Conservation (phyloP, 2,113 vertebrate genomes). For the Oophaga pumilio region DNA sequence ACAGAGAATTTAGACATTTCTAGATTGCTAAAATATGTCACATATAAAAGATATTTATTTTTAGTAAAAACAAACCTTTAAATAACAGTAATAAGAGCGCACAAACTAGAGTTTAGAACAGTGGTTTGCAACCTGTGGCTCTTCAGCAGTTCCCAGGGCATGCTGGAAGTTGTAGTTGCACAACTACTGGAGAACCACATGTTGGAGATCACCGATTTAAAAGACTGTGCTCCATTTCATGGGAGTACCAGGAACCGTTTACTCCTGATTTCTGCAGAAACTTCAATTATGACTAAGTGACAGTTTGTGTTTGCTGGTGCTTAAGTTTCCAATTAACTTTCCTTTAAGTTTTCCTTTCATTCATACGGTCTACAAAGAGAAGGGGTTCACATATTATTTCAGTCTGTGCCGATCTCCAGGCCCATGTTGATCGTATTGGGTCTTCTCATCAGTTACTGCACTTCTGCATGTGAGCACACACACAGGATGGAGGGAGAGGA, state of each 20-base stretch:
- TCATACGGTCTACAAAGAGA: not conserved
- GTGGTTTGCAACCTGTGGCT: not conserved
- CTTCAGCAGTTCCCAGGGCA: not conserved
- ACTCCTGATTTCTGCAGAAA: not conserved
- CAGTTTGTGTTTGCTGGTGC: not conserved
- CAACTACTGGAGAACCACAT: not conserved
- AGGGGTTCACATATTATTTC: not conserved
- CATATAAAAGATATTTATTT: slow-evolving; percentile 38
- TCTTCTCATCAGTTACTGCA: not conserved
- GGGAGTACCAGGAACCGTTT: not conserved
- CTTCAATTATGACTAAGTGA: not conserved
- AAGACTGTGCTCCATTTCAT: not conserved
- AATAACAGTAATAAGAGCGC: slow-evolving; percentile 1
- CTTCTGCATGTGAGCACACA: not conserved
- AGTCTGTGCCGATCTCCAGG: not conserved
- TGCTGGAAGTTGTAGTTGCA: not conserved
- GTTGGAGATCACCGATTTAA: not conserved
- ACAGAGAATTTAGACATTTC: not conserved
- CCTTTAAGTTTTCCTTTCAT: not conserved
- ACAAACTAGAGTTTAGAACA: not conserved
- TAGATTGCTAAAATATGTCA: not conserved
- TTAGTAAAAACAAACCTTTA: slow-evolving; percentile 34
- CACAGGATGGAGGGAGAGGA: not conserved
- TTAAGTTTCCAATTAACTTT: not conserved
- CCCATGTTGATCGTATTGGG: not conserved